Conservation (phyloP, 2,888 invertebrate species). For the Luperina testacea region DNA sequence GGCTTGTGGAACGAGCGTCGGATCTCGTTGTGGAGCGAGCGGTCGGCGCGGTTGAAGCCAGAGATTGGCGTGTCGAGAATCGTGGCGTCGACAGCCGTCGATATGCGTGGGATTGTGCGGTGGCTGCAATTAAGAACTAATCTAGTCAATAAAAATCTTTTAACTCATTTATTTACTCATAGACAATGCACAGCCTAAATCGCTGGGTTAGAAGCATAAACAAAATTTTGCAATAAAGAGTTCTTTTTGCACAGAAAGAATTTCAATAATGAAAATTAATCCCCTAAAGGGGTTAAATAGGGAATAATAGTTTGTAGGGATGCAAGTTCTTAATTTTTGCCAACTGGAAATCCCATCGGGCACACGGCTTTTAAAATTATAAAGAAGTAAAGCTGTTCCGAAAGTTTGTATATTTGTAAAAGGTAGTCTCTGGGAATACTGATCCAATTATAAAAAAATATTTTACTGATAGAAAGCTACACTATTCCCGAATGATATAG, state of each 20-base stretch:
- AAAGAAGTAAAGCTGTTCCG: background rate
- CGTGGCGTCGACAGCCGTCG: conserved; percentile 78
- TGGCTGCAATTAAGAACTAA: conserved; percentile 74
- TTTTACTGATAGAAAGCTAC: no score
- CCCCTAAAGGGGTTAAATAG: background rate
- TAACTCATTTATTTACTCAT: background rate
- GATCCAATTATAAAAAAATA: background rate
- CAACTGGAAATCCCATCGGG: background rate
- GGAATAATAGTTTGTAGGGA: background rate
- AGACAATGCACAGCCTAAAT: background rate
- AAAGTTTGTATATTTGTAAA: background rate
- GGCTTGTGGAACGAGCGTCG: conserved; percentile 87
- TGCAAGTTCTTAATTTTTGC: background rate
- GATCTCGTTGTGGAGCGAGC: conserved; percentile 80
- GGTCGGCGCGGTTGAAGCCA: conserved; percentile 78
- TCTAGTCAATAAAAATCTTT: background rate
- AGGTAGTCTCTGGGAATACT: background rate
- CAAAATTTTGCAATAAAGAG: background rate
- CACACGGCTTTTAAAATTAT: background rate
- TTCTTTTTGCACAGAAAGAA: background rate
- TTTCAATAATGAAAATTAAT: no score
- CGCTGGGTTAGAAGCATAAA: background rate
- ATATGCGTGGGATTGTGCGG: conserved; percentile 87
- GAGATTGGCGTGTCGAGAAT: conserved; percentile 72
- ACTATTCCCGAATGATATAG: background rate